Evolutionary conservation across 2,888 invertebrate genomes (phyloP), one percentile per base, ranked within the genome.

Genomic region (Smittia sp.): DNA sequence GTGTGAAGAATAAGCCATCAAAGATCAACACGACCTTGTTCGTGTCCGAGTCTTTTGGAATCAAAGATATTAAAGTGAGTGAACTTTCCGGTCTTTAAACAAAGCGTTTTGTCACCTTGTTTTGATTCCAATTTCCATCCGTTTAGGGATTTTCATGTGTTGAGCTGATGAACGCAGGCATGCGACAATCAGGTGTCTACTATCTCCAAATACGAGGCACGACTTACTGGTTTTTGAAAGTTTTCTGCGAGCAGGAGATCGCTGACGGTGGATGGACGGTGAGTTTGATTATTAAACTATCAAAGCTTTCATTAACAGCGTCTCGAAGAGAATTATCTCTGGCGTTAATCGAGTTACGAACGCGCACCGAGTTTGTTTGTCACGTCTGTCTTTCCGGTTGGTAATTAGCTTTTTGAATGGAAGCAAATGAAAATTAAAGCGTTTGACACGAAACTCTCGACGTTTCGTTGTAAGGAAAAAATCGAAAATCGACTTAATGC

Each of bases 251-350:
- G 79, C 94, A 95, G 81, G 92, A 91, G 79, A 85, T 91, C 13
- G 89, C 93, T 39, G 94, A 94, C 78, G 95, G 95, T 74, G 95
- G 95, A 74, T 95, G 95, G 95, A 95, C 94, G 83, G 95, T 95
- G 85, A 88, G 88, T 46, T 18, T 13, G 52, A 15, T 46, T n/a
- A n/a, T n/a, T 32, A 32, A 32, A 32, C 3, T 32, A 9, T 32
- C 32, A 32, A 32, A 32, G 9, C n/a, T 32, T 32, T 32, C 32
- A 32, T 6, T 32, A 9, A 32, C 3, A 32, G 9, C 32, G 32
- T 6, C 32, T 32, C 32, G 4, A 9, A 32, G 3, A 9, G 9
- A 32, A 32, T 32, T 32, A 32, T 32, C 32, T 32, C 32, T 6
- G 9, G 32, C 9, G 32, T 32, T 32, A 32, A 32, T 32, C 32